These are phyloP conservation scores for Rattus norvegicus DNA, from an alignment of 2,113 vertebrate genomes.

Conservation along the genomic window GRCr8 NC_086023.1:59589501-59590000, in stretches of 20 bases:
- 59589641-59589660: neutral
- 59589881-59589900: neutral
- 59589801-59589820: neutral
- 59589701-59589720: neutral
- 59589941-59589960: neutral
- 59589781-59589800: neutral
- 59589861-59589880: neutral
- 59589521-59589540: neutral
- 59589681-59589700: neutral
- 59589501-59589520: neutral
- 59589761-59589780: neutral
- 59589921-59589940: neutral
- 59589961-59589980: neutral
- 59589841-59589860: too few species aligned
- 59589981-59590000: neutral
- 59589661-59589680: neutral
- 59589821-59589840: neutral
- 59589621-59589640: neutral
- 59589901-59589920: neutral
- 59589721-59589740: neutral
- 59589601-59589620: conserved; percentile 3
- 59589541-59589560: neutral
- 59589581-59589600: neutral
- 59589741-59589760: neutral
- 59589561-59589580: neutral